These are phyloP conservation scores for Melopsittacus undulatus DNA, from an alignment of 2,797 vertebrate species.

Conservation along the genomic window DNA sequence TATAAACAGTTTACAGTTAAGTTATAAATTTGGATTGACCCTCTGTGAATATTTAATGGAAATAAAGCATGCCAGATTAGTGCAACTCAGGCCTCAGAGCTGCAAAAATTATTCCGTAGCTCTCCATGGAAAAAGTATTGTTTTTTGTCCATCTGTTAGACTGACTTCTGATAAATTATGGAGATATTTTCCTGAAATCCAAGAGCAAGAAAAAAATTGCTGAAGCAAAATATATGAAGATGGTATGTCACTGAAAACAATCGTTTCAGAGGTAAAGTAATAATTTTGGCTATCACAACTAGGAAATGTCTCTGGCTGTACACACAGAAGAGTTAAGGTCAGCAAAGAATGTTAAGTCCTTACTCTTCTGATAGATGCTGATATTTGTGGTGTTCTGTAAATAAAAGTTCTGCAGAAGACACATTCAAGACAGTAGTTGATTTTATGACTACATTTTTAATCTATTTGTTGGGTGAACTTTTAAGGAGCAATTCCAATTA, in stretches of 20 bases:
- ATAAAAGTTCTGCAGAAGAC: background rate
- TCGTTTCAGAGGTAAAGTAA: background rate
- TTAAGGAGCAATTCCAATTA: background rate
- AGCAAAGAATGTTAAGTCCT: background rate
- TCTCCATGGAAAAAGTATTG: background rate
- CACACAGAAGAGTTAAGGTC: background rate
- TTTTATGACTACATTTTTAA: slow-evolving; percentile 7
- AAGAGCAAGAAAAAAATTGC: background rate
- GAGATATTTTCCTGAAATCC: background rate
- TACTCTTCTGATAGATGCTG: background rate
- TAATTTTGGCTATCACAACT: slow-evolving; percentile 3
- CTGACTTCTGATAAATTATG: background rate
- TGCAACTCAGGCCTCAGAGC: background rate
- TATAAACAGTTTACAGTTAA: background rate
- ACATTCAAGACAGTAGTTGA: background rate
- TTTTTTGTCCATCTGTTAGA: background rate
- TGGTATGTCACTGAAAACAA: background rate
- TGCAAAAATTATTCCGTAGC: background rate
- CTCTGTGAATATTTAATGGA: background rate
- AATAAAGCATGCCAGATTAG: background rate
- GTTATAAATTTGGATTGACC: background rate
- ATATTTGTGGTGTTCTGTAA: background rate
- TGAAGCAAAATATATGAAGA: background rate
- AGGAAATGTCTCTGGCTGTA: background rate
- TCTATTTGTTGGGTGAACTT: slow-evolving; percentile 15